Evolutionary conservation across 2,888 invertebrate genomes (phyloP), one percentile per base, ranked within the genome.

Genomic region (Drosophila nigricruria): DNA sequence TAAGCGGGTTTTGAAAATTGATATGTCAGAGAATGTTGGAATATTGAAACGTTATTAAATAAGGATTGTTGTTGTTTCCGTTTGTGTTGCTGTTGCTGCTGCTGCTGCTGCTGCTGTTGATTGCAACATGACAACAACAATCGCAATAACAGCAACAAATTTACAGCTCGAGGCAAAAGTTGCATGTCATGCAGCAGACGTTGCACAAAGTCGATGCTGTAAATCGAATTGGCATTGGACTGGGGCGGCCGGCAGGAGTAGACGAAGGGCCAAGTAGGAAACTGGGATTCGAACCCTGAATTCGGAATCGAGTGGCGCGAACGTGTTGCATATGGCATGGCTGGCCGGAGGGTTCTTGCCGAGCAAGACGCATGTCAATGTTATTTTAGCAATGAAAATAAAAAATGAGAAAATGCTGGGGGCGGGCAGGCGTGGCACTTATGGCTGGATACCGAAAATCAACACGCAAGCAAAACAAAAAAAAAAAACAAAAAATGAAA

Each of bases 1-100:
- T 62, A 54, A 68, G 49, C 56, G 74, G 67, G 84, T 79, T 78
- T 74, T 77, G 82, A 87, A 83, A 83, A 83, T 90, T 82, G 86
- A 89, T 84, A 89, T 83, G 83, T 89, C 83, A 87, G 85, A 84
- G 84, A 74, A 81, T 74, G 89, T 87, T 89, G 72, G 88, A 89
- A 87, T 83, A 83, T 84, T 85, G 84, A 86, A 89, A 81, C 69
- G 90, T 89, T 89, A 89, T 89, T 90, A 83, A 87, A 90, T 90
- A 87, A 87, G 79, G 69, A 52, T 67, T 72, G 73, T 65, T 80
- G 70, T 49, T 69, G 56, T 50, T n/a, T n/a, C n/a, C n/a, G n/a
- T n/a, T n/a, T n/a, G n/a, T 69, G 56, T 9, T 59, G 58, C 10
- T 60, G 56, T 42, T 43, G 57, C 58, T 60, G 69, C 12, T 12